phyloP scores from a whole-genome alignment of 2,888 invertebrate genomes.

The Acleris laterana region DNA sequence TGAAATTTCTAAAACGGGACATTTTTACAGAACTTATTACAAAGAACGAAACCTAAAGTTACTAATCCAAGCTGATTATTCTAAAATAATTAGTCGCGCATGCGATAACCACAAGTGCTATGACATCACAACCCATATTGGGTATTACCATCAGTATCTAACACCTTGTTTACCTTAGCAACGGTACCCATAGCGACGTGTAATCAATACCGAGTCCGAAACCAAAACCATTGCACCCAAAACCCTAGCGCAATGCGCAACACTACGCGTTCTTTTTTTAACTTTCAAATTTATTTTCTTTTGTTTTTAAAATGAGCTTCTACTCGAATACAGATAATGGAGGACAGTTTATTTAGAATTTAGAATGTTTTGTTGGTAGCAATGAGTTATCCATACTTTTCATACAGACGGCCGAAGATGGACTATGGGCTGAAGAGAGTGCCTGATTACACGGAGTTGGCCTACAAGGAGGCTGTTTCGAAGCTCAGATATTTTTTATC shows the following conservation, averaged over 20 bases:
- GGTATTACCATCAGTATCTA: slow-evolving; percentile 41
- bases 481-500: slow-evolving; percentile 90
- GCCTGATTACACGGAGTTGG: slow-evolving; percentile 92
- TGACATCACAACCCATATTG: slow-evolving; percentile 11
- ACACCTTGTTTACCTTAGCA: slow-evolving; percentile 62
- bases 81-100: slow-evolving; percentile 20
- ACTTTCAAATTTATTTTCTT: slow-evolving; percentile 50
- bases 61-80: neutral
- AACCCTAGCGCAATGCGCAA: slow-evolving; percentile 69
- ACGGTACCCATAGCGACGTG: slow-evolving; percentile 64
- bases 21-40: too few relatives aligned
- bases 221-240: slow-evolving; percentile 48
- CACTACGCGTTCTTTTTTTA: slow-evolving; percentile 53
- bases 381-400: slow-evolving; percentile 55
- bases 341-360: slow-evolving; percentile 19
- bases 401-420: slow-evolving; percentile 77
- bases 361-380: slow-evolving; percentile 36
- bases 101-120: neutral
- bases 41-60: too few relatives aligned
- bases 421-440: slow-evolving; percentile 84
- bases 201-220: slow-evolving; percentile 67
- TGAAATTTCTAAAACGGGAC: too few relatives aligned
- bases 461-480: slow-evolving; percentile 93
- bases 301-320: slow-evolving; percentile 42
- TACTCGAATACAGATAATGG: slow-evolving; percentile 50